A percentile compares a stretch with the other conserved stretches of the same genome.
These are phyloP conservation scores for Forbesichthys agassizii DNA, from an alignment of 2,113 vertebrate genomes.

Conservation along the genomic window DNA sequence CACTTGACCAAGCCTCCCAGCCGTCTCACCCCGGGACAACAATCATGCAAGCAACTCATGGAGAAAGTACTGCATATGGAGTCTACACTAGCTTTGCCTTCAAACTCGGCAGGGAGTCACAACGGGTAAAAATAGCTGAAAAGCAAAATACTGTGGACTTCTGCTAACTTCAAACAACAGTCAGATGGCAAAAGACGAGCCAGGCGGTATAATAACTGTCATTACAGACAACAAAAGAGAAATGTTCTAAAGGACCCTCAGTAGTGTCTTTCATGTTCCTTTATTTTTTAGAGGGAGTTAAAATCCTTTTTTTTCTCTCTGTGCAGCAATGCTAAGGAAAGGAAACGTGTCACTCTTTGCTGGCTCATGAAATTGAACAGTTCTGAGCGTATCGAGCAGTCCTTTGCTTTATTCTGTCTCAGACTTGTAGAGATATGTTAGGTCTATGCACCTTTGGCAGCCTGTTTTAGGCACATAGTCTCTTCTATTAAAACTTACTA, in stretches of 20 bases:
- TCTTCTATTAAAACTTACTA: conserved; percentile 27
- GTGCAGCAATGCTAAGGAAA: conserved; percentile 53
- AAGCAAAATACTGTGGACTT: conserved; percentile 68
- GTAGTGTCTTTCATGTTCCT: conserved; percentile 64
- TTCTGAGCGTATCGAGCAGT: conserved; percentile 40
- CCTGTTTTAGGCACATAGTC: conserved; percentile 21
- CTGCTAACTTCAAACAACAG: conserved; percentile 66
- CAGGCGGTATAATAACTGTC: conserved; percentile 50
- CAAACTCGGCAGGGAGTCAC: conserved; percentile 57
- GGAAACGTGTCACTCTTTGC: conserved; percentile 58
- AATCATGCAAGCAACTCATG: conserved; percentile 41
- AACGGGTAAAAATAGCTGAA: conserved; percentile 60
- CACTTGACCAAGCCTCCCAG: not conserved
- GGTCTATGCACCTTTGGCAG: conserved; percentile 18
- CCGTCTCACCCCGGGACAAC: conserved; percentile 12
- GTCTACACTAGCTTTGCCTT: conserved; percentile 61
- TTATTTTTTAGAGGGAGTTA: conserved; percentile 59
- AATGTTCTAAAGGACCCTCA: conserved; percentile 61
- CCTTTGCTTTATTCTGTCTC: conserved; percentile 53
- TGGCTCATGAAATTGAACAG: conserved; percentile 58
- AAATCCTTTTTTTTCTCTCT: conserved; percentile 54
- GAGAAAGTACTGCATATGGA: conserved; percentile 41
- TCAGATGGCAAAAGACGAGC: conserved; percentile 61
- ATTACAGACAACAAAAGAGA: conserved; percentile 62
- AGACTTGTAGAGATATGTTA: conserved; percentile 45